Percentiles rank a stretch among this genome's conserved stretches.
Conservation (phyloP, 2,888 invertebrate species). For the Eumerus sabulonum region DNA sequence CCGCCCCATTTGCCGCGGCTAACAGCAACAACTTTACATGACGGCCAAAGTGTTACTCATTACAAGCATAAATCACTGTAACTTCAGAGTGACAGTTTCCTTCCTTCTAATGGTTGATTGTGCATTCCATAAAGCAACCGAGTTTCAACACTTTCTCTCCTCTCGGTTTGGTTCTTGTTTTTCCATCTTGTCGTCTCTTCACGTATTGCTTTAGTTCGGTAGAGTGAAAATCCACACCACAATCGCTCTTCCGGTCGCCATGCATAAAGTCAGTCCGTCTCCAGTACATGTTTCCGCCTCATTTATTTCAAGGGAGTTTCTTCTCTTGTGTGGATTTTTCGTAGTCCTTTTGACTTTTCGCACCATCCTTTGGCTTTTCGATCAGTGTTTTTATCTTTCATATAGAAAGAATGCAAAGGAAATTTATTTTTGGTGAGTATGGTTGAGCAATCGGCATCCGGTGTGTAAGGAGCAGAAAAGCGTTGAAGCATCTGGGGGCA, state of each 20-base stretch:
- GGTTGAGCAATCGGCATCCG: too few species aligned
- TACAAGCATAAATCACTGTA: slow-evolving; percentile 56
- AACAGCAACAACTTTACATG: background rate
- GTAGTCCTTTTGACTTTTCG: too few species aligned
- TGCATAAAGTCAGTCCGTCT: slow-evolving; percentile 54
- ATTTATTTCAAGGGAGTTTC: slow-evolving; percentile 41
- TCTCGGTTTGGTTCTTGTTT: slow-evolving; percentile 2
- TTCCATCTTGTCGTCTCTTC: slow-evolving; percentile 19
- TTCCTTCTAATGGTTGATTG: slow-evolving; percentile 44
- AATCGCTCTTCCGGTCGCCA: slow-evolving; percentile 64
- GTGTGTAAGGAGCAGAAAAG: too few species aligned
- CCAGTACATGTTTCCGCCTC: slow-evolving; percentile 65
- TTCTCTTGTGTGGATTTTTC: too few species aligned
- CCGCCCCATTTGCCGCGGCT: slow-evolving; percentile 18
- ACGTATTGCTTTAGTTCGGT: slow-evolving; percentile 48
- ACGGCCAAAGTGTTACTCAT: slow-evolving; percentile 36
- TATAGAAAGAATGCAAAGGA: too few species aligned
- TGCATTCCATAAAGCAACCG: slow-evolving; percentile 33
- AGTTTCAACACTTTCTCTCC: slow-evolving; percentile 57
- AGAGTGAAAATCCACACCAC: slow-evolving; percentile 59
- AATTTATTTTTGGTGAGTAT: too few species aligned
- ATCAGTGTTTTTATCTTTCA: too few species aligned
- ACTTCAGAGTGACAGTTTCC: slow-evolving; percentile 52
- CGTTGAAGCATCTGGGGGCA: too few species aligned
- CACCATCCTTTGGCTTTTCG: too few species aligned